A percentile compares a stretch with the other conserved stretches of the same genome.
phyloP scores from a whole-genome alignment of 2,888 invertebrate species.

The Synanthedon myopaeformis region DNA sequence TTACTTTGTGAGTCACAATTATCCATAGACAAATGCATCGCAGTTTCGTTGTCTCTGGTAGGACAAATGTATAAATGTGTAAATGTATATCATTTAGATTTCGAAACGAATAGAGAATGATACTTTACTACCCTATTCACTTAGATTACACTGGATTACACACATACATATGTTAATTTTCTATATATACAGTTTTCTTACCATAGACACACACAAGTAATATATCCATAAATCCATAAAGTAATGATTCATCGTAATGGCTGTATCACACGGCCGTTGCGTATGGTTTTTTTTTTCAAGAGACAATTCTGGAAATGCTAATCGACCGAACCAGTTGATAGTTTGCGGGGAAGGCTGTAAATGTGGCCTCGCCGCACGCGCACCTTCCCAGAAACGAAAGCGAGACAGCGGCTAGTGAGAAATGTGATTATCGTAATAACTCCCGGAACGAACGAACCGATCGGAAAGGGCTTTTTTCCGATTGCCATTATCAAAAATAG shows the following conservation, averaged over 20 bases:
- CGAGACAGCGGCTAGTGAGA: constrained; percentile 58
- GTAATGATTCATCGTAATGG: too few relatives aligned
- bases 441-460: constrained; percentile 37
- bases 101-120: too few relatives aligned
- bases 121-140: too few relatives aligned
- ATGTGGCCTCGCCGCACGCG: constrained; percentile 17
- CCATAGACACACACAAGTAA: constrained; percentile 4
- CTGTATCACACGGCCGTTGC: background rate
- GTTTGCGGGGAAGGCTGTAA: constrained; percentile 51
- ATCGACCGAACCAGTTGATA: constrained; percentile 55
- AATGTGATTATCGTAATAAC: constrained; percentile 65
- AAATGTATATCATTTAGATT: too few relatives aligned
- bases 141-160: too few relatives aligned
- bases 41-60: too few relatives aligned
- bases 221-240: constrained; percentile 1
- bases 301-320: constrained; percentile 56
- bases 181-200: too few relatives aligned
- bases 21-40: too few relatives aligned
- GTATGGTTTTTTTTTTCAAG: constrained; percentile 26
- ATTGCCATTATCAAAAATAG: background rate
- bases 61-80: too few relatives aligned
- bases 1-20: too few relatives aligned
- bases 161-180: too few relatives aligned
- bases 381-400: constrained; percentile 63
- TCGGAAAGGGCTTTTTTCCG: constrained; percentile 33